These are phyloP conservation scores for Cyanoderma ruficeps DNA, from an alignment of 2,113 vertebrate genomes.

Conservation along the genomic window DNA sequence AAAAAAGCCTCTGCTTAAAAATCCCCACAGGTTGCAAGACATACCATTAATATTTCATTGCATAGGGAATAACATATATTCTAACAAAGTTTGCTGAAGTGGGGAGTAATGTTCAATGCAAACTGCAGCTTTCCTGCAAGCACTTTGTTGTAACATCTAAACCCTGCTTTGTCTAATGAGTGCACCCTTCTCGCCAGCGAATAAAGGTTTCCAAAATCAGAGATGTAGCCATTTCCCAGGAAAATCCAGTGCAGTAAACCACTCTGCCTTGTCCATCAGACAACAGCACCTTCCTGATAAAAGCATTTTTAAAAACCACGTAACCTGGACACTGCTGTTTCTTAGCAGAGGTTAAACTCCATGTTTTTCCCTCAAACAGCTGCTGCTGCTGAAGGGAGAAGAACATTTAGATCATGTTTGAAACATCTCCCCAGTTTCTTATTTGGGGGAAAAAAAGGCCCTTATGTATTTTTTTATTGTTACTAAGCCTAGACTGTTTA, in stretches of 20 bases:
- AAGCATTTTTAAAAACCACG: background rate
- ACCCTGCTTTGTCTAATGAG: background rate
- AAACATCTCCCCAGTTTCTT: conserved; percentile 39
- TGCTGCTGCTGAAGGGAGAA: background rate
- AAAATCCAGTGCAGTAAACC: background rate
- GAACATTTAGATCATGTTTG: background rate
- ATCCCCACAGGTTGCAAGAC: conserved; percentile 55
- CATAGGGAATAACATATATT: conserved; percentile 69
- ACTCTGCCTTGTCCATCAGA: background rate
- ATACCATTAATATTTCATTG: conserved; percentile 65
- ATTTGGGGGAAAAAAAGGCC: background rate
- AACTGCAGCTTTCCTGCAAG: conserved; percentile 27
- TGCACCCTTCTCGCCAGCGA: background rate
- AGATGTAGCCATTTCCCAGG: background rate
- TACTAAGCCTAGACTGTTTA: conserved; percentile 13
- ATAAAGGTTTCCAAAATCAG: background rate
- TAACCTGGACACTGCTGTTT: background rate
- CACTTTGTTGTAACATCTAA: background rate
- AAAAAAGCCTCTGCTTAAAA: conserved; percentile 63
- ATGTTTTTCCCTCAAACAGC: conserved; percentile 10
- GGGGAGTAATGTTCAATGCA: conserved; percentile 31
- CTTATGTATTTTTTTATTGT: background rate
- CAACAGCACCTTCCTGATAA: conserved; percentile 9
- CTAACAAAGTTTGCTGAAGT: conserved; percentile 45
- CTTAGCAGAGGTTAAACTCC: background rate